Conservation (phyloP, 92 coral and sea anemone species). For the Virgularia gustaviana region DNA sequence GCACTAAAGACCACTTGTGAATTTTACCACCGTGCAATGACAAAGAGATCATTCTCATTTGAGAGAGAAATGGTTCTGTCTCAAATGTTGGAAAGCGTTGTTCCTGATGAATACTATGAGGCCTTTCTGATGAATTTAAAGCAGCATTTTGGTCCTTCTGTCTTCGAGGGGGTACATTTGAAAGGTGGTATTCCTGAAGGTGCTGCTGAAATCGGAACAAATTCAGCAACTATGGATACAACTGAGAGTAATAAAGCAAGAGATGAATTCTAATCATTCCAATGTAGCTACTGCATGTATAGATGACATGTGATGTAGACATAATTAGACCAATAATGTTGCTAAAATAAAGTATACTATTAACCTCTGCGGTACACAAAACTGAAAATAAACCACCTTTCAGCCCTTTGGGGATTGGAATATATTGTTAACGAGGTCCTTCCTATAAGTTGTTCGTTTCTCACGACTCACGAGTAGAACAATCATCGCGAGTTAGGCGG, state of each 20-base stretch:
- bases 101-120: constrained; percentile 69
- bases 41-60: constrained; percentile 49
- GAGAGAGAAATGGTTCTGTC: constrained; percentile 89
- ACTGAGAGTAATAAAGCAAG: constrained; percentile 5
- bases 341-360: too few relatives aligned
- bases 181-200: constrained; percentile 70
- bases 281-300: too few relatives aligned
- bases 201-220: constrained; percentile 67
- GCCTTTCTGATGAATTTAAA: constrained; percentile 58
- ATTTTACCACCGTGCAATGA: constrained; percentile 83
- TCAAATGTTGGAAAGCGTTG: constrained; percentile 72
- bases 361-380: too few relatives aligned
- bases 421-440: too few relatives aligned
- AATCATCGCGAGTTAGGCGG: too few relatives aligned
- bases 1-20: constrained; percentile 59
- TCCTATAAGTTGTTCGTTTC: too few relatives aligned
- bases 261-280: too few relatives aligned
- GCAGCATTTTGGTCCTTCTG: constrained; percentile 72
- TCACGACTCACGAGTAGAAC: too few relatives aligned
- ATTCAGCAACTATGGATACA: background rate
- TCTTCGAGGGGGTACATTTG: constrained; percentile 74
- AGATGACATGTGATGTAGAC: too few relatives aligned
- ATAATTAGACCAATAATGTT: too few relatives aligned
- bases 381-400: too few relatives aligned
- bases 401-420: too few relatives aligned